Percentiles rank a stretch among this genome's conserved stretches.
Conservation (phyloP, 1,140 invertebrate genomes). For the Brachionus sp. region DNA sequence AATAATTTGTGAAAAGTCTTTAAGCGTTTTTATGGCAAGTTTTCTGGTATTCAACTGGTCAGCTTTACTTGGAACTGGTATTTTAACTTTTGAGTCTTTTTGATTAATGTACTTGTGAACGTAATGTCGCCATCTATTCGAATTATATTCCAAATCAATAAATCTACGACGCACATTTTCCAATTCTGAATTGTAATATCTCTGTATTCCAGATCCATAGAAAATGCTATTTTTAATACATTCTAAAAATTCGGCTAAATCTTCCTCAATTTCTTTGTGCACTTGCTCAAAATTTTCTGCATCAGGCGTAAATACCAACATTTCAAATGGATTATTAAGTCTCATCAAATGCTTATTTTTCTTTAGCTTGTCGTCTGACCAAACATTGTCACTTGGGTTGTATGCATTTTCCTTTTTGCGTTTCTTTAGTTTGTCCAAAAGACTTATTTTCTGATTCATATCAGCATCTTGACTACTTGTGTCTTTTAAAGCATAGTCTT, state of each 20-base stretch:
- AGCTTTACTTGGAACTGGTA: not conserved
- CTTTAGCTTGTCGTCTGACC: not conserved
- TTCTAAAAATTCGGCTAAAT: not conserved
- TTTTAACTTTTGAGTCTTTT: conserved; percentile 15
- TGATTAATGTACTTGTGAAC: not conserved
- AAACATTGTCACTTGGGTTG: not conserved
- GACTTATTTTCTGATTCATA: not conserved
- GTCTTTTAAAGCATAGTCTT: not conserved
- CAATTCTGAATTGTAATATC: conserved; percentile 14
- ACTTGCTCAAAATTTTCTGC: not conserved
- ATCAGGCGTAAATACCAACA: not conserved
- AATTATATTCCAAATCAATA: conserved; percentile 6
- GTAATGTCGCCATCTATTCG: not conserved
- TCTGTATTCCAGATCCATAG: not conserved
- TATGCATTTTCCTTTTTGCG: not conserved
- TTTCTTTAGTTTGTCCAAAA: not conserved
- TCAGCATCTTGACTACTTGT: not conserved
- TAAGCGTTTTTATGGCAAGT: not conserved
- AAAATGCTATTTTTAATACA: conserved; percentile 19
- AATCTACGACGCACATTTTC: too few species aligned
- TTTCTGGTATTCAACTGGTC: not conserved
- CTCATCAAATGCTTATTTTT: not conserved
- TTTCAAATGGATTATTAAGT: not conserved
- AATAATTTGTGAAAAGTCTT: not conserved
- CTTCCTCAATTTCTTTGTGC: conserved; percentile 1